Conservation (phyloP, 2,113 vertebrate species). For the Opisthocomus hoazin region DNA sequence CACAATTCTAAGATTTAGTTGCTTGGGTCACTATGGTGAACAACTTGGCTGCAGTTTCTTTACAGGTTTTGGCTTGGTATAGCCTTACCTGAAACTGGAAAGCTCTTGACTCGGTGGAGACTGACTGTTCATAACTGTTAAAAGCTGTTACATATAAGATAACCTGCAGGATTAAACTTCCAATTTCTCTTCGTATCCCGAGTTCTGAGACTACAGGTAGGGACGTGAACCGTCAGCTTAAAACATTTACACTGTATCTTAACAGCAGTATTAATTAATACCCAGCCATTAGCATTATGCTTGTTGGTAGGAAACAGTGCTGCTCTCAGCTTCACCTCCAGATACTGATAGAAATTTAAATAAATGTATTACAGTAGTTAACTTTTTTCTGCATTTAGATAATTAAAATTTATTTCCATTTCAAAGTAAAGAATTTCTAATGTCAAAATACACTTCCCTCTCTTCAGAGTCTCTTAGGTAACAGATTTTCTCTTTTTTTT, state of each 20-base stretch:
- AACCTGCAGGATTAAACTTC: not conserved
- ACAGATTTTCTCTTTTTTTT: not conserved
- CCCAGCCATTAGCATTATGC: not conserved
- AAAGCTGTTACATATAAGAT: not conserved
- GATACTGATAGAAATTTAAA: not conserved
- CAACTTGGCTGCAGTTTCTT: not conserved
- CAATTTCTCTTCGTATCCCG: not conserved
- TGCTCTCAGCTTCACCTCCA: not conserved
- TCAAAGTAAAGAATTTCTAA: not conserved
- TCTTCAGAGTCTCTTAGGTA: not conserved
- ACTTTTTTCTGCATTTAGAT: not conserved
- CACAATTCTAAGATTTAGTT: not conserved
- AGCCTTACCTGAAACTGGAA: not conserved
- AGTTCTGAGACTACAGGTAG: not conserved
- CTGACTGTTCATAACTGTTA: not conserved
- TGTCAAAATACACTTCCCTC: not conserved
- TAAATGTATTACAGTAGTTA: not conserved
- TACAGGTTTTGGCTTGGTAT: not conserved
- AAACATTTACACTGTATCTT: not conserved
- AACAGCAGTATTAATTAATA: not conserved
- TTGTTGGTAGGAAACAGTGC: not conserved
- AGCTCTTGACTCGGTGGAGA: not conserved
- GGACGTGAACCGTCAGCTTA: not conserved
- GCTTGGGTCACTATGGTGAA: not conserved
- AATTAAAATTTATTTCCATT: conserved; percentile 13